These are phyloP conservation scores for Chondrosia reniformis DNA, from an alignment of 37 sponge, comb jelly and placozoan species.

Conservation along the genomic window DNA sequence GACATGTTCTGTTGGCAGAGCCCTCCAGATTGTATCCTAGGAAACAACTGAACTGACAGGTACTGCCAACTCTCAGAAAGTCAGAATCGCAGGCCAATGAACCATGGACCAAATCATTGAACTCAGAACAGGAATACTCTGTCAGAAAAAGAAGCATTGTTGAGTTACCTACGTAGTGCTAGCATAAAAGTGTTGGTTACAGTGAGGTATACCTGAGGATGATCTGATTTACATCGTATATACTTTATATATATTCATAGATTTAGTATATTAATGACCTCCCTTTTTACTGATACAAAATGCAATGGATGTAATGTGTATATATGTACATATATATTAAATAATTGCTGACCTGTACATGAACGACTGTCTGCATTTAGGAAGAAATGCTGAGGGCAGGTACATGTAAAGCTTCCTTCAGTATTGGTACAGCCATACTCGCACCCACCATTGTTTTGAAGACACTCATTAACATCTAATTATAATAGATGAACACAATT, in stretches of 20 bases:
- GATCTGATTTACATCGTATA: too few species aligned
- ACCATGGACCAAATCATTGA: neutral
- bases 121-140: neutral
- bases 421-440: slow-evolving; percentile 38
- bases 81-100: neutral
- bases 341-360: slow-evolving; percentile 16
- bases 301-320: too few species aligned
- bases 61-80: neutral
- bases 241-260: neutral
- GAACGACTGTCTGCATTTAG: neutral
- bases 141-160: neutral
- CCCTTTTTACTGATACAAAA: neutral
- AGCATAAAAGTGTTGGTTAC: too few species aligned
- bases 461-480: slow-evolving; percentile 52
- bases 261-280: neutral
- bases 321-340: too few species aligned
- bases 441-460: slow-evolving; percentile 15
- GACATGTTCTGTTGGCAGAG: neutral
- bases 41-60: neutral
- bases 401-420: slow-evolving; percentile 36
- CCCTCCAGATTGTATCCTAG: slow-evolving; percentile 6
- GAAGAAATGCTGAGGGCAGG: neutral
- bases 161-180: too few species aligned
- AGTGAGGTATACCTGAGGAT: too few species aligned
- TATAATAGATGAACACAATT: neutral